phyloP scores from a whole-genome alignment of 1,140 invertebrate species.

The Tenebrio molitor region DNA sequence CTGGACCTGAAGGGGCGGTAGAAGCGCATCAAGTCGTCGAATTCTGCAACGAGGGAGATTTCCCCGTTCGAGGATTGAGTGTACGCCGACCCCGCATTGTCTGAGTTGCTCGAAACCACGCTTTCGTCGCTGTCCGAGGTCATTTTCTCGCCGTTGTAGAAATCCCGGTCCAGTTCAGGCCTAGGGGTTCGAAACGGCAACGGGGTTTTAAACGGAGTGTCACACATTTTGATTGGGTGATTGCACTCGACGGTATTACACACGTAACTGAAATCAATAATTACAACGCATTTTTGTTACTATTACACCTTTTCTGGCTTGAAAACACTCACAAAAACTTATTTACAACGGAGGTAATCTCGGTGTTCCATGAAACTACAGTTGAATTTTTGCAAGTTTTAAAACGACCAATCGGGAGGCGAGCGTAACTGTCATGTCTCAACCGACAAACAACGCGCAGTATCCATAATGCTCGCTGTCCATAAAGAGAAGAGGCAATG shows the following conservation, averaged over 20 bases:
- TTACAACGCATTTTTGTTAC: neutral
- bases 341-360: neutral
- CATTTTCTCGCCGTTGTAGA: neutral
- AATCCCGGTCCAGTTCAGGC: neutral
- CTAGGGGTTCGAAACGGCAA: conserved; percentile 22
- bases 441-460: neutral
- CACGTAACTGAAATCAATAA: conserved; percentile 4
- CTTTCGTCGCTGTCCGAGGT: conserved; percentile 61
- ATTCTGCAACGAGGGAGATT: conserved; percentile 60
- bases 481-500: neutral
- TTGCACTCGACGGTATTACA: neutral
- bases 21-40: conserved; percentile 60
- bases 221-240: conserved; percentile 49
- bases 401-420: neutral
- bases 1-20: conserved; percentile 50
- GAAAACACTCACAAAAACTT: neutral
- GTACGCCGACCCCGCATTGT: conserved; percentile 38
- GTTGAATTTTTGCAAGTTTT: neutral
- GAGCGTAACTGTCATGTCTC: neutral
- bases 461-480: neutral
- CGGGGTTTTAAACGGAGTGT: conserved; percentile 56
- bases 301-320: too few species aligned
- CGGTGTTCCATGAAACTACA: neutral
- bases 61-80: conserved; percentile 52
- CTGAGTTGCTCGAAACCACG: conserved; percentile 42